Base-by-base conservation (phyloP, 2,113 vertebrate genomes). In the Notarius quadriscutis region DNA sequence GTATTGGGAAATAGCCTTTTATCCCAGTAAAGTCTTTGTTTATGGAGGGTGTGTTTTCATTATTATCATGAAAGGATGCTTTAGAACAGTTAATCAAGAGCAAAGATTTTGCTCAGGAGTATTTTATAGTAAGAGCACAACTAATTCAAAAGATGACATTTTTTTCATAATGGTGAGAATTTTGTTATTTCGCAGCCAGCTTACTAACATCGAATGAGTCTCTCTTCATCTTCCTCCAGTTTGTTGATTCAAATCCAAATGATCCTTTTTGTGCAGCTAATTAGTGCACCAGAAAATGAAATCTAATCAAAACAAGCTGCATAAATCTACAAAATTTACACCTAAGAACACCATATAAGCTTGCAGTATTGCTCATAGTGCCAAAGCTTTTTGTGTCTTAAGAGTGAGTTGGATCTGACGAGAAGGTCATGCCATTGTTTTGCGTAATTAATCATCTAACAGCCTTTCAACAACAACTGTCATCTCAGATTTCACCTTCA, bases 351-450 rank as follows among this genome's bases (percentile, higher is more conserved):
- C 2, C 25, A 50, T 80, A 75, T 60, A 83, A 51, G 84, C 22
- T 81, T 67, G 48, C 55, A 58, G 77, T 53, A n/a, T 17, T 41
- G 62, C 27, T 69, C 25, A 9, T 15, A 18, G 20, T 34, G 57
- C 57, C 84, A 53, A 53, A 48, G 27, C 11, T 72, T 58, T 63
- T 30, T 30, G 25, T 79, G n/a, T 79, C 60, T 55, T 86, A 84
- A 83, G 25, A 48, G 75, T 74, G 48, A 30, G n/a, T 25, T 15
- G 55, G 79, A 88, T 83, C 63, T 34, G 75, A 60, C 57, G 85
- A 93, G 92, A 94, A 93, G 93, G 93, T 94, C 93, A 92, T 53
- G 12, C 88, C 75, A 79, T 88, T 89, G 91, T 92, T 92, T 89
- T 88, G 89, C 85, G 86, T 90, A 93, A 93, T 93, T 92, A 93